A percentile compares a stretch with the other conserved stretches of the same genome.
phyloP scores from a whole-genome alignment of 2,113 vertebrate genomes.

The Ceuthmochares aereus region DNA sequence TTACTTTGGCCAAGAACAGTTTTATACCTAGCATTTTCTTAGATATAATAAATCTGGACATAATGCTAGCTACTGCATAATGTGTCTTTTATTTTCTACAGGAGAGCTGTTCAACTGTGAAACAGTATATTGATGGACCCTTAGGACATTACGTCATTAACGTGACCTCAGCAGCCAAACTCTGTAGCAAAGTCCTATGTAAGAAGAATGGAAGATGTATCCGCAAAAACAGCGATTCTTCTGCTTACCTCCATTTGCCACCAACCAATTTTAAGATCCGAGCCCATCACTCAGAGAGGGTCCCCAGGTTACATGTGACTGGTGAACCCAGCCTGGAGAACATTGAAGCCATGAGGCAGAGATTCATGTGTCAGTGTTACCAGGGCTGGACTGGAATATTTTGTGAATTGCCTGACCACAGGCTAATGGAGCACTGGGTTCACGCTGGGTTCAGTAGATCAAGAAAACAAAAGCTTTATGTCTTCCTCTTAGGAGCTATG shows the following conservation, averaged over 20 bases:
- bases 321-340: slow-evolving; percentile 75
- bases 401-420: slow-evolving; percentile 83
- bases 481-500: slow-evolving; percentile 12
- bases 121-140: slow-evolving; percentile 81
- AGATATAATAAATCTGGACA: not conserved
- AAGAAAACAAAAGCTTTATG: not conserved
- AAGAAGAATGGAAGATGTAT: slow-evolving; percentile 89
- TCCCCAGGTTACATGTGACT: slow-evolving; percentile 75
- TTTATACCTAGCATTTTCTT: not conserved
- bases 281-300: not conserved
- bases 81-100: slow-evolving; percentile 52
- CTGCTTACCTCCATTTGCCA: slow-evolving; percentile 85
- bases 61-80: not conserved
- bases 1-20: not conserved
- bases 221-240: slow-evolving; percentile 79
- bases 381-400: slow-evolving; percentile 88
- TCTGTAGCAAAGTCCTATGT: slow-evolving; percentile 89
- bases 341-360: slow-evolving; percentile 83
- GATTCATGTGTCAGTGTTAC: slow-evolving; percentile 90
- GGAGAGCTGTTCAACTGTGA: slow-evolving; percentile 86
- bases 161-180: slow-evolving; percentile 88
- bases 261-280: slow-evolving; percentile 79
- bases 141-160: slow-evolving; percentile 89
- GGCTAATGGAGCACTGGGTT: not conserved
- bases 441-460: not conserved